These are phyloP conservation scores for Gymnogyps californianus DNA, from an alignment of 2,113 vertebrate species.

Conservation along the genomic window DNA sequence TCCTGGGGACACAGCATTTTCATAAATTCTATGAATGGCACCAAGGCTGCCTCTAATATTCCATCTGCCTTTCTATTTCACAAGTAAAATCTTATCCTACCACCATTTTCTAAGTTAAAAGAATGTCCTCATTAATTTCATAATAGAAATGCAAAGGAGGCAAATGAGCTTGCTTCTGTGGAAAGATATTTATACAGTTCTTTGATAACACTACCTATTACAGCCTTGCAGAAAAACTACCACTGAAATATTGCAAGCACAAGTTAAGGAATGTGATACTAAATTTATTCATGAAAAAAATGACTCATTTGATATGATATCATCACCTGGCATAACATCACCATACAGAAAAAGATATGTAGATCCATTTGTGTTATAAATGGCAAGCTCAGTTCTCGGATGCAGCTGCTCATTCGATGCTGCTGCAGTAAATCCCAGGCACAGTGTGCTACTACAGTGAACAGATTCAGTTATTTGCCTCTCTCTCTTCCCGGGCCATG, in stretches of 20 bases:
- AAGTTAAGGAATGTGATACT: background rate
- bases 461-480: background rate
- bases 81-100: background rate
- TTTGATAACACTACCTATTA: background rate
- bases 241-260: background rate
- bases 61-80: background rate
- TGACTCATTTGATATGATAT: background rate
- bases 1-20: background rate
- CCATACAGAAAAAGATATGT: background rate
- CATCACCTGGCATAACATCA: background rate
- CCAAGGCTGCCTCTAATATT: background rate
- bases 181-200: background rate
- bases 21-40: slow-evolving; percentile 43
- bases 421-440: background rate
- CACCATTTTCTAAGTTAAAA: background rate
- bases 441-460: background rate
- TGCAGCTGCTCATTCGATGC: background rate
- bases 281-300: background rate
- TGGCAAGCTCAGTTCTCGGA: background rate
- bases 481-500: background rate
- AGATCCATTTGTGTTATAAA: background rate
- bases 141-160: background rate
- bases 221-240: background rate
- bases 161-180: background rate
- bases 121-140: background rate